Base-by-base conservation (phyloP, 2,888 invertebrate species). In the Callosobruchus maculatus region DNA sequence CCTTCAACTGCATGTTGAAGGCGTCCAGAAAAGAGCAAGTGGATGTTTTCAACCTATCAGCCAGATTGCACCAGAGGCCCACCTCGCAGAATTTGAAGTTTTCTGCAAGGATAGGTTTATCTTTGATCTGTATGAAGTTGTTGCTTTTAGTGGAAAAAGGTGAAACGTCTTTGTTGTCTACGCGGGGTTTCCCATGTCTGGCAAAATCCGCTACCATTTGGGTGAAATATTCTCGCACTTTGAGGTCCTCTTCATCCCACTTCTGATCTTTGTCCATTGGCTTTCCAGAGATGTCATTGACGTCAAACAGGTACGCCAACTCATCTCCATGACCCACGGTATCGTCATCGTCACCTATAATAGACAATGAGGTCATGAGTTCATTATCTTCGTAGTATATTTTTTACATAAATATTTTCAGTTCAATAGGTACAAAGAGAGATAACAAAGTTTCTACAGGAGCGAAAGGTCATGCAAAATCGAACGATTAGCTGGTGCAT, bases 291-390 rank as follows among this genome's bases (percentile, higher is more conserved):
- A 90, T 84, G 76, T 92, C 90, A 68, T 91, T 87, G 0, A 91
- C 89, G 82, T 93, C 92, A 81, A 94, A 94, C 80, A 94, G 87
- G 81, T 92, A 94, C 0, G 91, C 90, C 26, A 94, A 84, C 80
- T 94, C 94, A 80, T 94, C 94, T 0, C 94, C 94, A 81, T 94
- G 94, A 0, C 90, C 88, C 0, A 91, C 89, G 84, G 89, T 83
- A 84, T 87, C 73, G 68, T 79, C 77, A 13, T 26, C 71, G 30
- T 77, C 75, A 70, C 70, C 74, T 76, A 72, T 66, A 77, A 77
- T 21, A 68, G 21, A 67, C 13, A 49, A 49, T 7, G 26, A 5
- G 3, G 7, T 26, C 2, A 7, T 26, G 2, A 26, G 26, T 26
- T 26, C 3, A 7, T 26, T 26, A 4, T 26, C n/a, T n/a, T n/a